These are phyloP conservation scores for Amniataba percoides DNA, from an alignment of 2,797 vertebrate genomes.

Conservation along the genomic window DNA sequence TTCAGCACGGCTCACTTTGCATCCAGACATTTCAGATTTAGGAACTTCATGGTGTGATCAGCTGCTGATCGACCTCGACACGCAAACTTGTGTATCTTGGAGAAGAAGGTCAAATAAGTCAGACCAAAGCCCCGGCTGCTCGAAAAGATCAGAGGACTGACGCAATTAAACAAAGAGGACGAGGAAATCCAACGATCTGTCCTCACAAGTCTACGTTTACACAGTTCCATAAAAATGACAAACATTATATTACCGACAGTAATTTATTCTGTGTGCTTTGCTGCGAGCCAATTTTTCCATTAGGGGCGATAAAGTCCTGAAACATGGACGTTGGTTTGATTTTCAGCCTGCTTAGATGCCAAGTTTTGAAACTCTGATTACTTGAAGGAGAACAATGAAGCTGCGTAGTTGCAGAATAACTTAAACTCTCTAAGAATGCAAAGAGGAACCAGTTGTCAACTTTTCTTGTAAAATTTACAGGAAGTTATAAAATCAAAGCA, in stretches of 20 bases:
- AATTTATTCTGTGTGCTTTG: conserved; percentile 2
- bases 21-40: conserved; percentile 4
- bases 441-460: neutral
- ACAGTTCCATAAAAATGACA: conserved; percentile 33
- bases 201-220: neutral
- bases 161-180: conserved; percentile 17
- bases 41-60: neutral
- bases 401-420: neutral
- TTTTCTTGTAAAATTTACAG: neutral
- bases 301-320: neutral
- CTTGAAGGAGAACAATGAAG: neutral
- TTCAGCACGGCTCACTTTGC: neutral
- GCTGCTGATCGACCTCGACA: neutral
- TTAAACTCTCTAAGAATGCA: neutral
- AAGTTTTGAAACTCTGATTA: neutral
- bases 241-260: neutral
- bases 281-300: conserved; percentile 31
- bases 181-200: conserved; percentile 23
- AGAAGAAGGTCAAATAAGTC: neutral
- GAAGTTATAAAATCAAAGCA: neutral
- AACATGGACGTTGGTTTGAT: neutral
- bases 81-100: neutral
- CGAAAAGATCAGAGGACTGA: conserved; percentile 10
- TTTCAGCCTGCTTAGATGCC: neutral
- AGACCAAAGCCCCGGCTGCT: conserved; percentile 1